Evolutionary conservation across 2,113 vertebrate genomes (phyloP), one percentile per base, ranked within the genome.

Genomic region (Labrus mixtus): DNA sequence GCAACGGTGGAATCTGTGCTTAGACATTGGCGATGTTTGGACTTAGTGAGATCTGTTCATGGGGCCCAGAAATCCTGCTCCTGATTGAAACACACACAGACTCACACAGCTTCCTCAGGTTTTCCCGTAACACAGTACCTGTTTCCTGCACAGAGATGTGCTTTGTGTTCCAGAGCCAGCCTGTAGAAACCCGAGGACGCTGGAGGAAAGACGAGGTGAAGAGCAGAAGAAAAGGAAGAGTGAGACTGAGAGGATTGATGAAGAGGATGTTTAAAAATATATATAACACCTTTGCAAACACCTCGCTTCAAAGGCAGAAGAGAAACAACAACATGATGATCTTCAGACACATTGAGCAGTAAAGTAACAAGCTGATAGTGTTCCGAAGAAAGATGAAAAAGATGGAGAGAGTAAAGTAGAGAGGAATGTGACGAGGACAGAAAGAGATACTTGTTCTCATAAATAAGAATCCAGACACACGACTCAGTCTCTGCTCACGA

Each of bases 101-200:
- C 57, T 20, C 57, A 56, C 39, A 70, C 53, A 41, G 46, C 20
- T 33, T 73, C 69, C 39, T 77, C 33, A 58, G 74, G 80, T 81
- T 60, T 61, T 81, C 43, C 53, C 57, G 41, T 76, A 94, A 39
- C 68, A 65, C n/a, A 37, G 29, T 90, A 99, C 98, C 97, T 97
- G 88, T 91, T 95, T 84, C 92, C 90, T 54, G 90, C 89, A 92
- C 97, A 97, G 88, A 97, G 95, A 55, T 93, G 91, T 82, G 94
- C 95, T 93, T 98, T 98, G 88, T 97, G 92, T 82, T 98, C 94
- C 91, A 99, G 70, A 3, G 93, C 93, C 86, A 98, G 88, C 37
- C 37, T 91, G 86, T 96, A 97, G 93, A 98, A 98, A 86, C 94
- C 97, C 9, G 96, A 97, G 6, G 96, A 95, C 19, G 95, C 97